Evolutionary conservation across 2,113 vertebrate species (phyloP).

Genomic region (Oreamnos americanus): DNA sequence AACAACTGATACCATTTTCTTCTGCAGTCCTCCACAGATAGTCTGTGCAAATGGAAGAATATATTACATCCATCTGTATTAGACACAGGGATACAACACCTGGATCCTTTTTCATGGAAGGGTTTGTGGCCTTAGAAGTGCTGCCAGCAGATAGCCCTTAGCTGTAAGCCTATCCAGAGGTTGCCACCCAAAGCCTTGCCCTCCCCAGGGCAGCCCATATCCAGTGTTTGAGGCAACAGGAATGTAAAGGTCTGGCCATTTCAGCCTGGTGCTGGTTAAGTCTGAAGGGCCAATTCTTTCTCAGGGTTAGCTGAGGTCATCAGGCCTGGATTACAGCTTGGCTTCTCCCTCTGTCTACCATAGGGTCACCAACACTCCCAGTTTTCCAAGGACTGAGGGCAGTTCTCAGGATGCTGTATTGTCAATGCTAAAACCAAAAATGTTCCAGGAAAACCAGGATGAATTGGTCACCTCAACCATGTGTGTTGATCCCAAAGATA

Average conservation of each 20-base stretch:
- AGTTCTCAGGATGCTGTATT: background rate
- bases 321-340: background rate
- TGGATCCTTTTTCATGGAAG: background rate
- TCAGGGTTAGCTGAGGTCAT: background rate
- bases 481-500: background rate
- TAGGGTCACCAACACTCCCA: background rate
- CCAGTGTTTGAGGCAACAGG: background rate
- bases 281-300: background rate
- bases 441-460: background rate
- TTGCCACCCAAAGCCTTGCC: background rate
- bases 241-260: background rate
- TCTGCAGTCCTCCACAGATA: background rate
- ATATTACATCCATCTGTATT: background rate
- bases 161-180: background rate
- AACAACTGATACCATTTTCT: background rate
- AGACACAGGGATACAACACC: background rate
- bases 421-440: background rate
- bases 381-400: background rate
- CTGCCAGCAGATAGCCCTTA: background rate
- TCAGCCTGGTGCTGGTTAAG: background rate
- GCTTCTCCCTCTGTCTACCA: background rate
- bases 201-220: background rate
- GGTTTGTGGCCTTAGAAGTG: background rate
- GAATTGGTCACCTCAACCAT: background rate
- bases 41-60: background rate